phyloP scores from a whole-genome alignment of 1,140 invertebrate genomes.

The Sarcophaga peregrina region DNA sequence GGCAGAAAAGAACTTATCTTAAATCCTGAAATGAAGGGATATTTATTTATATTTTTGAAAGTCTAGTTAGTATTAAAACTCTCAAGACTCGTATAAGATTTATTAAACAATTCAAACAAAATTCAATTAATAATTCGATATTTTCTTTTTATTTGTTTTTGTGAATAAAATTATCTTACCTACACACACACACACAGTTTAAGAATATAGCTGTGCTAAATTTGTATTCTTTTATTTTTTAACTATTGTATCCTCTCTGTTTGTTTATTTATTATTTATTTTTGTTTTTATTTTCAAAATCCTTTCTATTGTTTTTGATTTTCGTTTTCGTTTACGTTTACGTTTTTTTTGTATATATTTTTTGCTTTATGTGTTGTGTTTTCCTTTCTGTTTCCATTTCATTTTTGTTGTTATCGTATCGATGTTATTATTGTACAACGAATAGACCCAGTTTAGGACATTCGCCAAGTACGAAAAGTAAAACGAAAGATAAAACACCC shows the following conservation, averaged over 20 bases:
- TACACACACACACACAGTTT: background rate
- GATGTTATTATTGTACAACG: conserved; percentile 48
- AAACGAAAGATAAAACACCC: conserved; percentile 62
- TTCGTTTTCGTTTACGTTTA: conserved; percentile 42
- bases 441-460: conserved; percentile 57
- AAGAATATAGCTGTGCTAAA: conserved; percentile 23
- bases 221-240: background rate
- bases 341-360: conserved; percentile 45
- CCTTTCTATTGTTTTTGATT: background rate
- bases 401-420: conserved; percentile 48
- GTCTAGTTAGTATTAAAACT: too few species aligned
- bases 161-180: conserved; percentile 5
- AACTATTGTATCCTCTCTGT: background rate
- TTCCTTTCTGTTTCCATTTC: conserved; percentile 47
- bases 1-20: too few species aligned
- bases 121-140: background rate
- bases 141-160: conserved; percentile 40
- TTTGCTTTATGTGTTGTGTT: conserved; percentile 51
- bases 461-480: conserved; percentile 61
- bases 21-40: too few species aligned
- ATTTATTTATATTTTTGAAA: too few species aligned
- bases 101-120: background rate
- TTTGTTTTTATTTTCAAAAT: background rate
- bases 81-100: too few species aligned
- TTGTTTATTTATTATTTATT: background rate